These are phyloP conservation scores for Theristicus caerulescens DNA, from an alignment of 2,113 vertebrate species.

Conservation along the genomic window DNA sequence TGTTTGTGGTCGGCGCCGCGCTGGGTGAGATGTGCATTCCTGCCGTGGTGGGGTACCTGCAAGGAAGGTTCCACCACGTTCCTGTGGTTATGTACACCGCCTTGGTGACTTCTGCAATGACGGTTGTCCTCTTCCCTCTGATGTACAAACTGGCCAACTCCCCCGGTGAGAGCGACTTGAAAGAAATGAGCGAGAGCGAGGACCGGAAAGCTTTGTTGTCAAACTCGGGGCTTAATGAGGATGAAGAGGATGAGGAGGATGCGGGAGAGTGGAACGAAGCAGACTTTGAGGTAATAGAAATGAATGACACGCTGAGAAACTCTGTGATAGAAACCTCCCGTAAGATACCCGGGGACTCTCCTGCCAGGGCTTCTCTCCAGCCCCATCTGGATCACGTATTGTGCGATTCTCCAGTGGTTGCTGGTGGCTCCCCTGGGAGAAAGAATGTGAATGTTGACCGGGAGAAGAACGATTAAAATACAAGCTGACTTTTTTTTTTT, in stretches of 20 bases:
- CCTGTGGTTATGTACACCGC: conserved; percentile 85
- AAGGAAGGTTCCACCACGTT: conserved; percentile 67
- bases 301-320: conserved; percentile 73
- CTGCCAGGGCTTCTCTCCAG: not conserved
- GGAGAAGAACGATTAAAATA: conserved; percentile 76
- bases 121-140: conserved; percentile 86
- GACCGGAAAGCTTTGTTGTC: conserved; percentile 81
- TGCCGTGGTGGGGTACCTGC: conserved; percentile 77
- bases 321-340: conserved; percentile 58
- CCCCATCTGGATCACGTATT: not conserved
- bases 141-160: conserved; percentile 85
- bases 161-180: not conserved
- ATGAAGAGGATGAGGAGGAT: conserved; percentile 69
- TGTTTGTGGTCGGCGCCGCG: conserved; percentile 86
- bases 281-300: conserved; percentile 89
- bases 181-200: conserved; percentile 68
- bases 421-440: conserved; percentile 48
- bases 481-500: not conserved
- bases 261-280: conserved; percentile 80
- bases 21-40: conserved; percentile 94
- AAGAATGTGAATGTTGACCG: conserved; percentile 63
- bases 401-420: not conserved
- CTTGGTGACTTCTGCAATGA: conserved; percentile 74
- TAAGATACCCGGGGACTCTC: not conserved
- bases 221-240: conserved; percentile 72